Base-by-base conservation (phyloP, 1,140 invertebrate species). In the Mya arenaria region DNA sequence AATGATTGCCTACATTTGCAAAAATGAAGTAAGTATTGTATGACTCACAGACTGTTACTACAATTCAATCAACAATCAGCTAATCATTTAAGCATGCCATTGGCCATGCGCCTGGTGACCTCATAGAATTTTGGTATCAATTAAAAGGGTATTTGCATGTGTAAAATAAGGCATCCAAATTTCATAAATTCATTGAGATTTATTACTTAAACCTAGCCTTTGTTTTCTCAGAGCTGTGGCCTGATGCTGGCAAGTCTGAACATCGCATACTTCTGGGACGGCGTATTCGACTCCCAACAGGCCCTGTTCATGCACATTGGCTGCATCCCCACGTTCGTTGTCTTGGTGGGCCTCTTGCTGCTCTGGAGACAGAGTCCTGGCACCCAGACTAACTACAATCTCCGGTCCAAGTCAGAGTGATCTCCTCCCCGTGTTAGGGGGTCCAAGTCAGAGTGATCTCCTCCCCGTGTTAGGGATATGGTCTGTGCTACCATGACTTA, bases 341-440 rank as follows among this genome's bases (percentile, higher is more conserved):
- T 69, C 44, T 37, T 69, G 2, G 30, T 56, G 1, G 77, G 77
- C 19, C 19, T 69, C 25, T 71, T 69, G 17, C 1, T 80, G 19
- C 28, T 69, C 0, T 69, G 52, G 65, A 71, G 23, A 65, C 56
- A 62, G 25, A 30, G 60, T 25, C 5, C 30, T 5, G 55, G 52
- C 30, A 80, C 17, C 48, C 48, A 71, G 77, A 60, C 65, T 23
- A 34, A 66, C 13, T 80, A 80, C 41, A 60, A 71, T 41, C 62
- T 68, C 13, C 34, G 77, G 28, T 80, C 77, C 19, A 80, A 80
- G 48, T 69, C 65, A 39, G 37, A 80, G 36, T 80, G 25, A 75
- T 4, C 1, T 1, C 48, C 19, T 52, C 48, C n/a, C n/a, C n/a
- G n/a, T n/a, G 25, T 52, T n/a, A 17, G 8, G 19, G 25, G 48